Conservation (phyloP, 2,888 invertebrate genomes). For the Timema cristinae region DNA sequence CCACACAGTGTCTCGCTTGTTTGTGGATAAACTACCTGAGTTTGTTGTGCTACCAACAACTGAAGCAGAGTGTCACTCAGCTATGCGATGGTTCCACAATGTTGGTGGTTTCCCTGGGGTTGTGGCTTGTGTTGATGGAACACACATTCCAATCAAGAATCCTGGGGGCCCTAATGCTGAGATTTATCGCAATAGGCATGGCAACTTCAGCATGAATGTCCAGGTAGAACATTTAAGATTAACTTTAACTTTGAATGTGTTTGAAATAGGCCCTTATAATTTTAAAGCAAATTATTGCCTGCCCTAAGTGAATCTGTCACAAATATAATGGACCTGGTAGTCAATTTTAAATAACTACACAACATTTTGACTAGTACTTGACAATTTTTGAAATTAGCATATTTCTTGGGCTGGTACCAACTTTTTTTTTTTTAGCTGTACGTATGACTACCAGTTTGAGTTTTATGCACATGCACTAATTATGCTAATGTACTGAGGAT, state of each 20-base stretch:
- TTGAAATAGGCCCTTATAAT: too few species aligned
- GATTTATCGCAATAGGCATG: background rate
- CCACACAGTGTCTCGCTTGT: background rate
- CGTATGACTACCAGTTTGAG: too few species aligned
- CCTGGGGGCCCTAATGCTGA: background rate
- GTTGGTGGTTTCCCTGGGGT: background rate
- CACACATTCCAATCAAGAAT: background rate
- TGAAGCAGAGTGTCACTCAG: background rate
- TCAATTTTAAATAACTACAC: too few species aligned
- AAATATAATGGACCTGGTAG: too few species aligned
- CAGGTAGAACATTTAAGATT: background rate
- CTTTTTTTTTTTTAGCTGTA: too few species aligned
- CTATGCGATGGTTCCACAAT: conserved; percentile 3
- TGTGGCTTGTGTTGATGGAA: background rate
- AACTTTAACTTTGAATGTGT: background rate
- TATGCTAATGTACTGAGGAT: too few species aligned
- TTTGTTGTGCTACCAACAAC: background rate
- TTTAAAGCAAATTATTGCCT: too few species aligned
- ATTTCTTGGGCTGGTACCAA: too few species aligned
- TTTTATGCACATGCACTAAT: too few species aligned
- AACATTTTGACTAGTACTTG: too few species aligned
- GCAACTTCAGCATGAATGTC: background rate
- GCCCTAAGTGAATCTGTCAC: too few species aligned
- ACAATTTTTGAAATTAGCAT: too few species aligned
- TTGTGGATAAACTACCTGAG: background rate